These are phyloP conservation scores for Cyanistes caeruleus DNA, from an alignment of 2,113 vertebrate species.

Conservation along the genomic window DNA sequence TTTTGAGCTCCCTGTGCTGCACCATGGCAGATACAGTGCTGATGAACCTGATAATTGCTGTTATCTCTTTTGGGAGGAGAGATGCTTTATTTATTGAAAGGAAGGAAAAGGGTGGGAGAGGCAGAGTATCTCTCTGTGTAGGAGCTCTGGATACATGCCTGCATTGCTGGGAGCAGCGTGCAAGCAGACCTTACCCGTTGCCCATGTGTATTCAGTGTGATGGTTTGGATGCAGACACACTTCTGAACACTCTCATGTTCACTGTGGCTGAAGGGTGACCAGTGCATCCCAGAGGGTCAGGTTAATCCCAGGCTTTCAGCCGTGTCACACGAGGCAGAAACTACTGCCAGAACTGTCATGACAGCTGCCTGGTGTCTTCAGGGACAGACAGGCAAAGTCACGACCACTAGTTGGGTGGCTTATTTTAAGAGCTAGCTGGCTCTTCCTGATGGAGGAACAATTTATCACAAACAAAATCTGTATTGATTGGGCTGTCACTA, in stretches of 20 bases:
- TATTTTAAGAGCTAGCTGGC: not conserved
- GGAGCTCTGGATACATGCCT: not conserved
- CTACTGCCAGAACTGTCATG: not conserved
- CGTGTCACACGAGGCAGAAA: not conserved
- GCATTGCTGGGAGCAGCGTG: accelerated
- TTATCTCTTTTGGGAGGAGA: not conserved
- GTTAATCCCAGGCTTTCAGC: not conserved
- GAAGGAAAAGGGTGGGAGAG: not conserved
- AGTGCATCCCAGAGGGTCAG: not conserved
- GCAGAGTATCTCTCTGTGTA: not conserved
- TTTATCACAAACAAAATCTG: not conserved
- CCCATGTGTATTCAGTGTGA: not conserved
- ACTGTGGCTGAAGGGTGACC: not conserved
- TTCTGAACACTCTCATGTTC: not conserved
- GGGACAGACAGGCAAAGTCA: not conserved
- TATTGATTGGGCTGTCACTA: not conserved
- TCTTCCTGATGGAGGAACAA: not conserved
- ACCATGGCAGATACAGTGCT: not conserved
- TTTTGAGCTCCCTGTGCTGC: not conserved
- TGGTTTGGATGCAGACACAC: not conserved
- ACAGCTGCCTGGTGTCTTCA: not conserved
- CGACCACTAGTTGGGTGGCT: accelerated
- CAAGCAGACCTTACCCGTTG: not conserved
- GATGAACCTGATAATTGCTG: not conserved
- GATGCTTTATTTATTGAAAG: not conserved